phyloP scores from a whole-genome alignment of 2,888 invertebrate species.

The Spodoptera littoralis region DNA sequence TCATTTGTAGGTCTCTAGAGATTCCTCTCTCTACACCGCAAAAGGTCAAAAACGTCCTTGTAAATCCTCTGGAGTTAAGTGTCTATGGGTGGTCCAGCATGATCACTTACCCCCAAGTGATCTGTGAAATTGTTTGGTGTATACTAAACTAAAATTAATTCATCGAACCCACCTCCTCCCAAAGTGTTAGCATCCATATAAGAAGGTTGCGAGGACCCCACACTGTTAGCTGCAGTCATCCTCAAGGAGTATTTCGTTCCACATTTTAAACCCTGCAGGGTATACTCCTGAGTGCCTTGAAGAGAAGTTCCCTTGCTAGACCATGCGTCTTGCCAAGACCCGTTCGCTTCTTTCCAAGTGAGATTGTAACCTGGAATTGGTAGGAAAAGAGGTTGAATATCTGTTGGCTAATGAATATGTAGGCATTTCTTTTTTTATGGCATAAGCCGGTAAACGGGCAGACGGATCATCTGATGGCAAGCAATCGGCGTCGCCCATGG shows the following conservation, averaged over 20 bases:
- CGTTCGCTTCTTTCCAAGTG: slow-evolving; percentile 85
- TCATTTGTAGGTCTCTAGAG: too few species aligned
- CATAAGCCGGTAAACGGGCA: too few species aligned
- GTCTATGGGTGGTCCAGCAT: too few species aligned
- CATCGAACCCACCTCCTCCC: slow-evolving; percentile 82
- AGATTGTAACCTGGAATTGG: slow-evolving; percentile 79
- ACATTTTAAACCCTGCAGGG: slow-evolving; percentile 92
- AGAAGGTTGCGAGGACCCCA: slow-evolving; percentile 93
- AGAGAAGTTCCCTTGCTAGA: slow-evolving; percentile 89
- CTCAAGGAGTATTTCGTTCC: slow-evolving; percentile 94
- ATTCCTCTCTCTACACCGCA: too few species aligned
- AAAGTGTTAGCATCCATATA: slow-evolving; percentile 89
- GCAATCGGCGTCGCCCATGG: too few species aligned
- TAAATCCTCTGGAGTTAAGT: too few species aligned
- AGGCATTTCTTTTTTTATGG: too few species aligned
- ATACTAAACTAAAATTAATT: slow-evolving; percentile 26
- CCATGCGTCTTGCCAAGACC: slow-evolving; percentile 89
- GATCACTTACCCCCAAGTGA: too few species aligned
- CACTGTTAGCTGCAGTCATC: slow-evolving; percentile 93
- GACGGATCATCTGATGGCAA: too few species aligned
- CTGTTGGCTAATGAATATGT: too few species aligned
- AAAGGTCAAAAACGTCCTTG: too few species aligned
- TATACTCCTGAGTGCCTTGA: slow-evolving; percentile 89
- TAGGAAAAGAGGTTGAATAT: background rate
- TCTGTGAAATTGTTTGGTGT: too few species aligned